Percentiles rank a stretch among this genome's conserved stretches.
Conservation (phyloP, 1,140 invertebrate species). For the Dendrolimus punctatus region DNA sequence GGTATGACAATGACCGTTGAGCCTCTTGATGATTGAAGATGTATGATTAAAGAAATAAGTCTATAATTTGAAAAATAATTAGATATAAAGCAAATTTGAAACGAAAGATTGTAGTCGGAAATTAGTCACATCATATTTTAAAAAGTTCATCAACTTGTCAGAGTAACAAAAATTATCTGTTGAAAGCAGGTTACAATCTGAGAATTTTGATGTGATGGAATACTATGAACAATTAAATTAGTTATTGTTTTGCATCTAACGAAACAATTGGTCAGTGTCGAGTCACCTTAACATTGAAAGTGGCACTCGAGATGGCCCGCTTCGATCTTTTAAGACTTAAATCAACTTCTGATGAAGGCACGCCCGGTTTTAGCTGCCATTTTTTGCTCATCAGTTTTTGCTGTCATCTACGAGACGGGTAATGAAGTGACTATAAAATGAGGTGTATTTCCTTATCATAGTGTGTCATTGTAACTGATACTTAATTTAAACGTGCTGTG, state of each 20-base stretch:
- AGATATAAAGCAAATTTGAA: too few relatives aligned
- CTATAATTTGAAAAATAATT: too few relatives aligned
- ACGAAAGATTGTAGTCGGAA: too few relatives aligned
- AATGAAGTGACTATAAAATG: slow-evolving; percentile 15
- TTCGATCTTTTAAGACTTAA: too few relatives aligned
- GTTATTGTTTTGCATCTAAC: not conserved
- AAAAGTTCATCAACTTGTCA: too few relatives aligned
- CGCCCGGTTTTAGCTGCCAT: not conserved
- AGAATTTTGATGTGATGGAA: slow-evolving; percentile 3
- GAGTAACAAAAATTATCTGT: not conserved
- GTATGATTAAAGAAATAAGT: too few relatives aligned
- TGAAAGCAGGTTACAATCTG: not conserved
- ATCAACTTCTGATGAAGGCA: too few relatives aligned
- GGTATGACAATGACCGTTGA: too few relatives aligned
- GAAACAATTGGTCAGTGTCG: slow-evolving; percentile 2
- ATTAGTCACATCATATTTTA: too few relatives aligned
- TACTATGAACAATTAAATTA: slow-evolving; percentile 5
- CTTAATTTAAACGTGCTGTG: slow-evolving; percentile 12
- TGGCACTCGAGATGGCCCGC: too few relatives aligned
- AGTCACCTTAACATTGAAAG: not conserved
- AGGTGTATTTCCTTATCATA: slow-evolving; percentile 15
- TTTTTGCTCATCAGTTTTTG: slow-evolving; percentile 25
- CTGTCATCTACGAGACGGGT: slow-evolving; percentile 8
- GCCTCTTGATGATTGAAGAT: too few relatives aligned
- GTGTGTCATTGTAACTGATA: slow-evolving; percentile 8